phyloP scores from a whole-genome alignment of 1,140 invertebrate genomes.

The Subanguina moxae region DNA sequence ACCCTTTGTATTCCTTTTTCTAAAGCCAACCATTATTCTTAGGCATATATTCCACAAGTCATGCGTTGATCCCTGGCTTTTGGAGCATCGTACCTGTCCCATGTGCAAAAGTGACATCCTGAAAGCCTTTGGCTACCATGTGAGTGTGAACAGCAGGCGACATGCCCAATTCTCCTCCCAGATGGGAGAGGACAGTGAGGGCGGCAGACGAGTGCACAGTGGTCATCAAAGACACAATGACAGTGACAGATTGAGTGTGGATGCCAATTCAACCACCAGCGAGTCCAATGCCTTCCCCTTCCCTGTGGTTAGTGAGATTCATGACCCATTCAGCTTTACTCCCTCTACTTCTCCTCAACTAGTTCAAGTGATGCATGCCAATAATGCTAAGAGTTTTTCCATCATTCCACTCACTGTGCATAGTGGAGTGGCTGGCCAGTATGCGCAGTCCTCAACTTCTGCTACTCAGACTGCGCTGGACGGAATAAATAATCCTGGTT shows the following conservation, averaged over 20 bases:
- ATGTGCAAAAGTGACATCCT: constrained; percentile 94
- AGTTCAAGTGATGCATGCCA: constrained; percentile 47
- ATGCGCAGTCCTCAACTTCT: too few relatives aligned
- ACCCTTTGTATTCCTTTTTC: not conserved
- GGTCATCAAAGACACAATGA: constrained; percentile 9
- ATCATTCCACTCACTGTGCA: constrained; percentile 49
- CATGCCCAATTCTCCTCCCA: constrained; percentile 35
- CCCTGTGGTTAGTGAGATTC: constrained; percentile 50
- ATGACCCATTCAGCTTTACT: constrained; percentile 51
- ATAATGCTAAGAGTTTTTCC: constrained; percentile 45
- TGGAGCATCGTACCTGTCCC: constrained; percentile 76
- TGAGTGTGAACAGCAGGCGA: constrained; percentile 37
- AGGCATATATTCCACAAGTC: constrained; percentile 88
- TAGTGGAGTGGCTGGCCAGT: constrained; percentile 5
- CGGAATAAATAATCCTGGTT: too few relatives aligned
- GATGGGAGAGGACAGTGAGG: constrained; percentile 21
- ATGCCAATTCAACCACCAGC: constrained; percentile 44
- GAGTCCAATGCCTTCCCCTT: constrained; percentile 53
- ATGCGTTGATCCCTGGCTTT: constrained; percentile 88
- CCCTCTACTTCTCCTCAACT: constrained; percentile 52
- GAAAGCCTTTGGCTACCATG: constrained; percentile 73
- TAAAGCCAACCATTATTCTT: constrained; percentile 31
- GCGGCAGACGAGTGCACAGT: not conserved
- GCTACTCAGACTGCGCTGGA: too few relatives aligned
- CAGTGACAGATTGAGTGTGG: constrained; percentile 20